Base-by-base conservation (phyloP, 1,140 invertebrate species). In the Tigriopus japonicus region DNA sequence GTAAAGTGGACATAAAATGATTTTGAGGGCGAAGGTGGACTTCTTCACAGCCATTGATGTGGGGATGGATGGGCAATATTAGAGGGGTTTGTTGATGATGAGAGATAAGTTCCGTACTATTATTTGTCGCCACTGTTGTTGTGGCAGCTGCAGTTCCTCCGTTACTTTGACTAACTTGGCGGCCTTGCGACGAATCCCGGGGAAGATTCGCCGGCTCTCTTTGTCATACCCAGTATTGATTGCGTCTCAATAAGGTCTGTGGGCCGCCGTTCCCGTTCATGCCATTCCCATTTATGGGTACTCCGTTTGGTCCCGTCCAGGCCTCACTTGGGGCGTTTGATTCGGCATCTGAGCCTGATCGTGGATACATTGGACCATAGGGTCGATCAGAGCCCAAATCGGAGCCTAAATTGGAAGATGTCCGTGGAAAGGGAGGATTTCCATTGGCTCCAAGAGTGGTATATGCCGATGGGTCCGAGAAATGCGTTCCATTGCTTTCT, bases 151-250 rank as follows among this genome's bases (percentile, higher is more conserved):
- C 15, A 5, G 42, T 28, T 19, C 45, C 58, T 21, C 58, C 51
- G 23, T 42, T 35, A 54, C 21, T 24, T 24, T 54, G 21, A n/a
- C 12, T 21, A 54, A 15, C 21, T 35, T 35, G 21, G n/a, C 21
- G n/a, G 23, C 52, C 52, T 24, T 21, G 35, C n/a, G 21, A 21
- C n/a, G 52, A 35, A 54, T 54, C 52, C n/a, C 21, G 52, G 40
- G 24, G 42, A 3, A 40, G 40, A 41, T 58, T 41, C 15, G 56
- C 24, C 28, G 35, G 19, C 21, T 54, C 43, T 52, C 59, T 61
- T 61, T 61, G 59, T 61, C 59, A 61, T 58, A 58, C 59, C 59
- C 59, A 61, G 51, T 61, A 61, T 51, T 61, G 59, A 51, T 61
- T 61, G 19, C 40, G 19, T 17, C 59, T 56, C 19, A 61, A 15